Base-by-base conservation (phyloP, 2,888 invertebrate genomes). In the Xiphydria camelus region DNA sequence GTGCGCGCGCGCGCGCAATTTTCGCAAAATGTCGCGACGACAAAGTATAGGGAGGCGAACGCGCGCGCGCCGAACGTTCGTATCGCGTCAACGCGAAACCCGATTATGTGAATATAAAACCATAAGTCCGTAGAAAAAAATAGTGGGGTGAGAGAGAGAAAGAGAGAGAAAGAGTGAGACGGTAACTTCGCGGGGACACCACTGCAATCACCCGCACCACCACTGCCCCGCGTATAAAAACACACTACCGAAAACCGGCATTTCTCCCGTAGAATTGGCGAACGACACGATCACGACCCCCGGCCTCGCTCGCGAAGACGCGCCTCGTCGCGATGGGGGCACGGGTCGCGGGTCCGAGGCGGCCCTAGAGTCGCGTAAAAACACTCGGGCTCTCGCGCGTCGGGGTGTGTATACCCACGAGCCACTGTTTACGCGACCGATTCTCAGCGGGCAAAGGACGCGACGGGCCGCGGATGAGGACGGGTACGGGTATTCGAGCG, bases 391-490 rank as follows among this genome's bases (percentile, higher is more conserved):
- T 50, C 57, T 58, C 64, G 62, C n/a, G n/a, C 68, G 63, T 66
- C 63, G 59, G 68, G 69, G 70, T 68, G 69, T 68, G 67, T 70
- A 66, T 66, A 61, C 62, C 64, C 65, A 66, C 62, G 63, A 61
- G 64, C 61, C 63, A 64, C 67, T 69, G 68, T 70, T 70, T 69
- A 70, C 62, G 62, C 61, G 58, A 45, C 47, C 50, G 51, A 46
- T 59, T 55, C 49, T 51, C 39, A 41, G 48, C 51, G 45, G 51
- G 45, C 39, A 49, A 35, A 25, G 31, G 41, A 18, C 32, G 34
- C 46, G 54, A 46, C 25, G 49, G 49, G 39, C 47, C 42, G 41
- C 47, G 43, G 33, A 32, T 45, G 49, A 41, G 53, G 49, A n/a
- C n/a, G n/a, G n/a, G n/a, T n/a, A n/a, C 46, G 48, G 45, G 47